A percentile compares a stretch with the other conserved stretches of the same genome.
Evolutionary conservation across 2,797 vertebrate genomes (phyloP).

Genomic region (Sebastes kiyomatsui): DNA sequence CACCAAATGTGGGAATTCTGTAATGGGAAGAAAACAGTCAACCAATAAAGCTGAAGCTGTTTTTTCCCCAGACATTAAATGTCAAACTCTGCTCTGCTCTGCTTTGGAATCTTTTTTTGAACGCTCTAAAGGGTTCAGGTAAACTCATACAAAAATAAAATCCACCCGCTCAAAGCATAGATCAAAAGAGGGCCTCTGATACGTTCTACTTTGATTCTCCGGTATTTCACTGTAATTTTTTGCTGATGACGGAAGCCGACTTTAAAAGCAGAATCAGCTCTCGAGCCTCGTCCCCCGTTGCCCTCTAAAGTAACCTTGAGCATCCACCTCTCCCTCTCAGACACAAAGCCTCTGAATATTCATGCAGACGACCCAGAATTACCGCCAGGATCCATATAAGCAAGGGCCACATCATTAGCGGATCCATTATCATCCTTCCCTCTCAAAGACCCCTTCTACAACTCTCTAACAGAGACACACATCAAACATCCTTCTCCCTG

Average conservation of each 20-base stretch:
- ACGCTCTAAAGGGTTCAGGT: neutral
- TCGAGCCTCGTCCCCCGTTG: constrained; percentile 49
- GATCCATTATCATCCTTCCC: constrained; percentile 59
- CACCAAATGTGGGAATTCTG: neutral
- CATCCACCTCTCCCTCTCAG: constrained; percentile 16
- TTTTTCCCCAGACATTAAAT: constrained; percentile 21
- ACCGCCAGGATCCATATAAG: constrained; percentile 58
- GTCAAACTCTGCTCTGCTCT: constrained; percentile 12
- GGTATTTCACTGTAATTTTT: constrained; percentile 14
- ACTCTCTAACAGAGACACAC: constrained; percentile 59
- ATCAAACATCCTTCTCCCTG: constrained; percentile 64
- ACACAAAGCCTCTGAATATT: constrained; percentile 69
- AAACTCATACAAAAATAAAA: constrained; percentile 12
- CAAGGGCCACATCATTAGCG: constrained; percentile 73
- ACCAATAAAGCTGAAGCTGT: constrained; percentile 10
- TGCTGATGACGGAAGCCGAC: constrained; percentile 18
- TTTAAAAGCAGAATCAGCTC: constrained; percentile 27
- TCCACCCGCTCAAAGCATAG: neutral
- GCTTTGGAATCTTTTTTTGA: neutral
- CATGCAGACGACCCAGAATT: constrained; percentile 57
- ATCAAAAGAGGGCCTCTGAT: constrained; percentile 9
- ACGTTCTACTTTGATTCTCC: constrained; percentile 19
- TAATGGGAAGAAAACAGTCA: constrained; percentile 16
- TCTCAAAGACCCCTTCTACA: constrained; percentile 58
- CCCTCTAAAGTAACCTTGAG: constrained; percentile 66